Evolutionary conservation across 2,888 invertebrate species (phyloP).

Genomic region (Cephalotes varians): DNA sequence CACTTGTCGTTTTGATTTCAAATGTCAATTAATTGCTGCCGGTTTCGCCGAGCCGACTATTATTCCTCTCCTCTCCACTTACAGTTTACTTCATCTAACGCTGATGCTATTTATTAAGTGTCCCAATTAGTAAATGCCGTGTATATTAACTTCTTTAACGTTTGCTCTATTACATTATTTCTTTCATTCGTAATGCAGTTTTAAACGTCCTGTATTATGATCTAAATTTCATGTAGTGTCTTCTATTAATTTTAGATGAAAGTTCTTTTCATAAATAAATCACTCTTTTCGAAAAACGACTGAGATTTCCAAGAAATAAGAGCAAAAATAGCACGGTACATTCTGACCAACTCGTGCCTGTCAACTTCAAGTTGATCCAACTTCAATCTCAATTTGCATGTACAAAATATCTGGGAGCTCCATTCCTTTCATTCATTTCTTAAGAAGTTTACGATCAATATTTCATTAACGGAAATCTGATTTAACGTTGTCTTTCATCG

Average conservation of each 20-base stretch:
- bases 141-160: background rate
- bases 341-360: background rate
- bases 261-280: background rate
- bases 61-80: background rate
- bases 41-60: constrained; percentile 3
- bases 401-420: background rate
- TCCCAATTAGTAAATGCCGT: constrained; percentile 9
- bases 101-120: constrained; percentile 19
- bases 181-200: background rate
- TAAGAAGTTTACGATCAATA: background rate
- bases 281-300: background rate
- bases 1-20: constrained; percentile 41
- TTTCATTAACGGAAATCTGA: constrained; percentile 8
- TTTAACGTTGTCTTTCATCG: background rate
- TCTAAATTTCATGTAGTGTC: background rate
- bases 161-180: background rate
- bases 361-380: background rate
- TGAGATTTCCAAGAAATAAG: background rate
- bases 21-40: constrained; percentile 33
- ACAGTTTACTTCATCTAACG: background rate
- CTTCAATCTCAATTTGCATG: background rate
- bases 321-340: background rate
- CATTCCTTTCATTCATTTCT: background rate
- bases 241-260: background rate
- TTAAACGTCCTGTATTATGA: background rate